Conservation (phyloP, 1,140 invertebrate species). For the Streblospio benedicti region DNA sequence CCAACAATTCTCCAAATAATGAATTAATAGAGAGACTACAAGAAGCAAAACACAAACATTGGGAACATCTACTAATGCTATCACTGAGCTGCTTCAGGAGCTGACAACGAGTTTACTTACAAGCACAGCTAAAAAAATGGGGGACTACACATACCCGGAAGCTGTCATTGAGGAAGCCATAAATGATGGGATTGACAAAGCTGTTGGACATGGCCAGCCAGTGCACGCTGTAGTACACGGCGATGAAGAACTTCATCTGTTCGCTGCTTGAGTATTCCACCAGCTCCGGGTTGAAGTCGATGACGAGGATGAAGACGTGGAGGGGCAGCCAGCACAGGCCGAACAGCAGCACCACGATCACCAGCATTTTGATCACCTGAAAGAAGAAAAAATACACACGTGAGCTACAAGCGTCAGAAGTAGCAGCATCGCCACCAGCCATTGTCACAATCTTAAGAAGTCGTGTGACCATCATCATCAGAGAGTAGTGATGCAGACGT, state of each 20-base stretch:
- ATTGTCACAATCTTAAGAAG: too few relatives aligned
- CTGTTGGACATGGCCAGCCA: conserved; percentile 62
- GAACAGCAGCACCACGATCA: conserved; percentile 31
- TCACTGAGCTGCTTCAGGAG: too few relatives aligned
- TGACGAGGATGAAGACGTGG: conserved; percentile 21
- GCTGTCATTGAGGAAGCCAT: conserved; percentile 77
- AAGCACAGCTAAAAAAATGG: too few relatives aligned
- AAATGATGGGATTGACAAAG: conserved; percentile 78
- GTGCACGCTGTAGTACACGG: conserved; percentile 40
- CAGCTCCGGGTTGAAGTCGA: conserved; percentile 14
- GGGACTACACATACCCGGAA: conserved; percentile 60
- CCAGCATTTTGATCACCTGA: conserved; percentile 32
- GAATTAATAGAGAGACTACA: too few relatives aligned
- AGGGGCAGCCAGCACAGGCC: conserved; percentile 30
- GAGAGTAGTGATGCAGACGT: too few relatives aligned
- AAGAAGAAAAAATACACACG: not conserved
- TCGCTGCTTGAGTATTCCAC: conserved; percentile 17
- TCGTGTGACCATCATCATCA: too few relatives aligned
- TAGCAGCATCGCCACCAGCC: too few relatives aligned
- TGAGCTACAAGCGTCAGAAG: too few relatives aligned
- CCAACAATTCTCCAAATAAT: too few relatives aligned
- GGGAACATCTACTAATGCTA: too few relatives aligned
- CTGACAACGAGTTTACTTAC: too few relatives aligned
- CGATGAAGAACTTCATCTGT: conserved; percentile 13
- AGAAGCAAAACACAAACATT: too few relatives aligned